Conservation (phyloP, 2,113 vertebrate species). For the Apodemus speciosus region DNA sequence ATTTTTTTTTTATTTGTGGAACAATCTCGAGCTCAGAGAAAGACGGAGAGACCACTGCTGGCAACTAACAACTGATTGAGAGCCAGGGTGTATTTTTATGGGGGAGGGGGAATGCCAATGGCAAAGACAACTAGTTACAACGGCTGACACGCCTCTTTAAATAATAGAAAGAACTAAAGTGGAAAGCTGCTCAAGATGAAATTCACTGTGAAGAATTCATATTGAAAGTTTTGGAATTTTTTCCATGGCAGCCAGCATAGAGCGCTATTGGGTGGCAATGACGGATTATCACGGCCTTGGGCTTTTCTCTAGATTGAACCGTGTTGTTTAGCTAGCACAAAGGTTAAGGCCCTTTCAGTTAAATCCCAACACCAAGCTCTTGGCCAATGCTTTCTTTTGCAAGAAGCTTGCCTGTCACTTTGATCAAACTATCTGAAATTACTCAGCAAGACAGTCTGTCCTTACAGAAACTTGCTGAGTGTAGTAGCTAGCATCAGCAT, state of each 20-base stretch:
- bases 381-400: not conserved
- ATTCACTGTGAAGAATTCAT: not conserved
- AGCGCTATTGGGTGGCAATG: not conserved
- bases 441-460: not conserved
- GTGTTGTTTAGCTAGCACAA: not conserved
- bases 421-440: constrained; percentile 24
- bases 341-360: not conserved
- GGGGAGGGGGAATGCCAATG: not conserved
- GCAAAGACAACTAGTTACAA: constrained; percentile 13
- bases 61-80: constrained; percentile 41
- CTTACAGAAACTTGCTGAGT: not conserved
- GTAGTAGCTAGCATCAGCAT: too few species aligned
- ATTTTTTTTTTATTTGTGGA: constrained; percentile 38
- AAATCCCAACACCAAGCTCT: not conserved
- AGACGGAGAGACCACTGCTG: constrained; percentile 38
- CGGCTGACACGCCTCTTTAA: not conserved
- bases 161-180: not conserved
- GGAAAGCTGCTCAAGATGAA: not conserved
- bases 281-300: not conserved
- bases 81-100: not conserved
- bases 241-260: not conserved
- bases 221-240: not conserved
- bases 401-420: not conserved
- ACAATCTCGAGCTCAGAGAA: constrained; percentile 36
- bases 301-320: not conserved